Base-by-base conservation (phyloP, 2,888 invertebrate species). In the Baronia brevicornis region DNA sequence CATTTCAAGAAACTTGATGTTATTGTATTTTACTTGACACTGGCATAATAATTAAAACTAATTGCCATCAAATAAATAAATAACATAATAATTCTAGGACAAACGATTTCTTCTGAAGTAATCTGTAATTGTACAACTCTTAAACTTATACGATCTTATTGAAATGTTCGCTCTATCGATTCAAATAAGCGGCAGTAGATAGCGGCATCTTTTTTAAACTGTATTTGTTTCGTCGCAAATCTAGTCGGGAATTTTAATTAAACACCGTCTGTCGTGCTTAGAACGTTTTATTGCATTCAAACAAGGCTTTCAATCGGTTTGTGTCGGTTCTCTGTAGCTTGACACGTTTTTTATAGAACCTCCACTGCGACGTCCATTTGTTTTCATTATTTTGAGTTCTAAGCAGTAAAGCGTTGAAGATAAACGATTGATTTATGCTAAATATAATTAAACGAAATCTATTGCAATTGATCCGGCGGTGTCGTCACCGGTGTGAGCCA, bases 241-340 rank as follows among this genome's bases (percentile, higher is more conserved):
- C 43, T 46, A 49, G 41, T 50, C n/a, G 46, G 49, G 48, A 58
- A 57, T 60, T 63, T 69, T 67, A 64, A 71, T 71, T 70, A 66
- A 69, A 68, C 46, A 42, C 40, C 38, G 35, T 48, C 38, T 18
- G 46, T 41, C 43, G 50, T 41, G 38, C 46, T 48, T 37, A 44
- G 43, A 44, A 41, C 44, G 41, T 56, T 60, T 60, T 60, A 61
- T 56, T 53, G 54, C 45, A 54, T 34, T 45, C 49, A 48, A 48
- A 50, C 42, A 29, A 44, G 41, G 41, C 37, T 46, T 46, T 45
- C 41, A 46, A 44, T 38, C 38, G 32, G 38, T 22, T 25, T 30
- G 31, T 33, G 36, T 32, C 36, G 26, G 33, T 30, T 29, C 19
- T 12, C 21, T 23, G 28, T 33, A 15, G 12, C 24, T 21, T 23